Evolutionary conservation across 2,113 vertebrate species (phyloP), one percentile per base, ranked within the genome.

Genomic region (Callocephalon fimbriatum): DNA sequence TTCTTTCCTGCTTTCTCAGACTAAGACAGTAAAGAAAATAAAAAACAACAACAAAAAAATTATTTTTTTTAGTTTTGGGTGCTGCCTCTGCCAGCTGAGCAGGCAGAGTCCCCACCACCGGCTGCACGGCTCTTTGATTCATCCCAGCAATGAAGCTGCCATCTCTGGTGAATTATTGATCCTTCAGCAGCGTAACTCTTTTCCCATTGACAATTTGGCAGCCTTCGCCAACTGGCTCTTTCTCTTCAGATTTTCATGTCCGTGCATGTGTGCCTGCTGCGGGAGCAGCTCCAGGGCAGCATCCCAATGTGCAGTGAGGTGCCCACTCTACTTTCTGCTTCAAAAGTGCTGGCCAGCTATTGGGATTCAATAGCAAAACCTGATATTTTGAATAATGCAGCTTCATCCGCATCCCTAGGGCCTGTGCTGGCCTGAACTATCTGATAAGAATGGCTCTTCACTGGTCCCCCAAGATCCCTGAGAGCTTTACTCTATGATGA

Each of bases 91-190:
- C 68, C 0, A 2, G 38, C 40, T 1, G 0, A 27, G 26, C 1
- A 1, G 86, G 75, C 63, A 91, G 75, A 62, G 51, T 26, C 75
- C 75, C 27, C 2, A 3, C 42, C 91, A 35, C 0, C 3, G 72
- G 78, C 90, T 90, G 85, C 65, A 21, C 0, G 0, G 83, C 86
- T 58, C 56, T 70, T 89, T 78, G 86, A 78, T 93, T 96, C 93
- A 86, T 94, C 84, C 83, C 86, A 71, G 88, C 93, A 50, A 83
- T 86, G 93, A 91, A 93, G 59, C 89, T 86, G 94, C 61, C 86
- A 75, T 59, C 70, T 77, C 93, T 86, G 50, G 4, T 86, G 76
- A 94, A 48, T 88, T 83, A 86, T 67, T 32, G 75, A 48, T 91
- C 93, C 77, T 87, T 89, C 84, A 82, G 68, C 56, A 61, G 38